Percentiles rank a stretch among this genome's conserved stretches.
Conservation (phyloP, 2,888 invertebrate genomes). For the Agonum fuliginosum region DNA sequence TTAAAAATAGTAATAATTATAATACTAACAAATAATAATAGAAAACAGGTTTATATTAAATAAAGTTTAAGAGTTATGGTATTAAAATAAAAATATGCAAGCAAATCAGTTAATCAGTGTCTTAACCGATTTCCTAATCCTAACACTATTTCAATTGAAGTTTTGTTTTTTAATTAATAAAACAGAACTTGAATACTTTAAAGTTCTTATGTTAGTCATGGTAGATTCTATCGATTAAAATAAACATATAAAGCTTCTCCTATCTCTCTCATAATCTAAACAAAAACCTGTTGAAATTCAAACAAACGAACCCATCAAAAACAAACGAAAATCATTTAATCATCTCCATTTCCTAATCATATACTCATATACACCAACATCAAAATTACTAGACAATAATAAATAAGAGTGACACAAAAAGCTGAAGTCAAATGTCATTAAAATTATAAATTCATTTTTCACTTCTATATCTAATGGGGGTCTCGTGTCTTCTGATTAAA, state of each 20-base stretch:
- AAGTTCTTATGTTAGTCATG: no score
- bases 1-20: no score
- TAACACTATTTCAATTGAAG: not conserved
- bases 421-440: constrained; percentile 38
- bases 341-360: not conserved
- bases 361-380: constrained; percentile 6
- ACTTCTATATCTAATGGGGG: constrained; percentile 41
- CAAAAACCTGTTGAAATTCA: not conserved
- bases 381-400: not conserved
- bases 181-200: no score
- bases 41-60: no score
- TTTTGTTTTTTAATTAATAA: not conserved
- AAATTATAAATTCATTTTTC: constrained; percentile 57
- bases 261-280: not conserved
- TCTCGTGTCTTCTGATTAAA: constrained; percentile 55
- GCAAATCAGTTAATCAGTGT: no score
- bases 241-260: not conserved
- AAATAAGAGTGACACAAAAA: constrained; percentile 16
- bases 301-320: not conserved
- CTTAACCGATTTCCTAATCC: no score
- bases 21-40: no score
- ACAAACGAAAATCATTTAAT: not conserved
- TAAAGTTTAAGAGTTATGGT: no score
- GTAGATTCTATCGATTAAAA: no score
- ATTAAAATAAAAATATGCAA: no score